Evolutionary conservation across 1,140 invertebrate species (phyloP).

Genomic region (Pentalonia nigronervosa): DNA sequence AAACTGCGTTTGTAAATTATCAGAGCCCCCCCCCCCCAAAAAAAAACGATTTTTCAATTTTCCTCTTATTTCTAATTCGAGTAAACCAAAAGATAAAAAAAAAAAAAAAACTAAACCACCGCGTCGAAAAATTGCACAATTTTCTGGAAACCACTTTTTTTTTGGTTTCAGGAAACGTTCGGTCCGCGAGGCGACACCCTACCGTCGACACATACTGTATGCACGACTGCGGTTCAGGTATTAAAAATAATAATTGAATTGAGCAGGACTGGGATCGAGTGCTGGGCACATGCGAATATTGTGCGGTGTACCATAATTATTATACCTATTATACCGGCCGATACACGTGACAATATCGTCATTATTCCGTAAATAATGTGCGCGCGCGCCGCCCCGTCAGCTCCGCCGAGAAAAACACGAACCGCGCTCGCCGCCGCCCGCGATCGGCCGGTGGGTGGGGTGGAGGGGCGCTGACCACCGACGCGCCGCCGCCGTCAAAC

Average conservation of each 20-base stretch:
- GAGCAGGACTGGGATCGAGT: background rate
- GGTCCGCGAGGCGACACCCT: background rate
- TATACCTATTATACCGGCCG: background rate
- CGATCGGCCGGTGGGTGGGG: background rate
- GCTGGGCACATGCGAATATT: background rate
- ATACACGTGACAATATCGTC: background rate
- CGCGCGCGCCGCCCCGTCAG: background rate
- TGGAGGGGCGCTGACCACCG: slow-evolving; percentile 24
- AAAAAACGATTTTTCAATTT: background rate
- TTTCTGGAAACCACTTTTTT: too few species aligned
- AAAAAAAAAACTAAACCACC: too few species aligned
- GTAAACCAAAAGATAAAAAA: too few species aligned
- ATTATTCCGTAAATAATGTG: background rate
- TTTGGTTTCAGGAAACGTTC: background rate
- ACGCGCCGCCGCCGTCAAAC: background rate
- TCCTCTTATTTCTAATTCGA: too few species aligned
- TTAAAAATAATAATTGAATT: too few species aligned
- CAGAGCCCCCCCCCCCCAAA: too few species aligned
- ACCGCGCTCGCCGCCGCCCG: background rate
- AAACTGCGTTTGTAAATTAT: background rate
- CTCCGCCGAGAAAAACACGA: background rate
- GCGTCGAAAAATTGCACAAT: too few species aligned
- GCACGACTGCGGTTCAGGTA: too few species aligned
- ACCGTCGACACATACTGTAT: background rate
- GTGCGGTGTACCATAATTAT: too few species aligned